Conservation (phyloP, 1,140 invertebrate genomes). For the Nasonia longicornis region DNA sequence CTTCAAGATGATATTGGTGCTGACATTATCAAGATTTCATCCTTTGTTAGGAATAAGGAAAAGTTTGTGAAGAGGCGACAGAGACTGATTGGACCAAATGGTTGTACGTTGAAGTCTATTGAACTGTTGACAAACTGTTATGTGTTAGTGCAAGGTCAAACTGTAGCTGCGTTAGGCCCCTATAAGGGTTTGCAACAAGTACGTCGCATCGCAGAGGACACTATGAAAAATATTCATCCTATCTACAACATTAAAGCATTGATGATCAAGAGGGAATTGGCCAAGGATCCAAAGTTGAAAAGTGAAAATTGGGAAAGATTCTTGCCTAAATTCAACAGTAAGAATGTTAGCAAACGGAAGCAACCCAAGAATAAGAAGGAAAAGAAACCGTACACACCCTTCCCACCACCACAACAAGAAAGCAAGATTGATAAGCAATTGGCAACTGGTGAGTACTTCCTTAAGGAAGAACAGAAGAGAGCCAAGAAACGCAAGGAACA, state of each 20-base stretch:
- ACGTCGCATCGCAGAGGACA: slow-evolving; percentile 93
- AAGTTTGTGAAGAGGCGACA: slow-evolving; percentile 97
- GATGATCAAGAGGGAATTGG: slow-evolving; percentile 97
- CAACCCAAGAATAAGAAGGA: slow-evolving; percentile 87
- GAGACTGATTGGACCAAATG: slow-evolving; percentile 95
- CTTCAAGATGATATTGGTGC: slow-evolving; percentile 91
- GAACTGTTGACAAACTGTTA: slow-evolving; percentile 98
- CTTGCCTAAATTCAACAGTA: slow-evolving; percentile 94
- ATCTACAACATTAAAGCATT: slow-evolving; percentile 98
- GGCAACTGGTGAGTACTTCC: slow-evolving; percentile 96
- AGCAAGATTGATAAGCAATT: slow-evolving; percentile 95
- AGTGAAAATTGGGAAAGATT: slow-evolving; percentile 98
- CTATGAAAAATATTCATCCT: slow-evolving; percentile 99
- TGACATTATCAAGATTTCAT: slow-evolving; percentile 98
- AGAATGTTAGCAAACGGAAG: slow-evolving; percentile 88
- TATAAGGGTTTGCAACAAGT: slow-evolving; percentile 95
- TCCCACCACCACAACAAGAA: slow-evolving; percentile 93
- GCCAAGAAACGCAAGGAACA: slow-evolving; percentile 80
- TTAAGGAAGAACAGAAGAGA: slow-evolving; percentile 86
- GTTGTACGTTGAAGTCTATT: slow-evolving; percentile 96
- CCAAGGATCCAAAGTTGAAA: slow-evolving; percentile 90
- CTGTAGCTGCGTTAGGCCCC: slow-evolving; percentile 96
- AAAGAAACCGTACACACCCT: slow-evolving; percentile 96
- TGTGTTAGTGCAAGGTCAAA: slow-evolving; percentile 96
- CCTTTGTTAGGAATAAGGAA: slow-evolving; percentile 90